These are phyloP conservation scores for Corythaeola cristata DNA, from an alignment of 2,113 vertebrate genomes.

Conservation along the genomic window DNA sequence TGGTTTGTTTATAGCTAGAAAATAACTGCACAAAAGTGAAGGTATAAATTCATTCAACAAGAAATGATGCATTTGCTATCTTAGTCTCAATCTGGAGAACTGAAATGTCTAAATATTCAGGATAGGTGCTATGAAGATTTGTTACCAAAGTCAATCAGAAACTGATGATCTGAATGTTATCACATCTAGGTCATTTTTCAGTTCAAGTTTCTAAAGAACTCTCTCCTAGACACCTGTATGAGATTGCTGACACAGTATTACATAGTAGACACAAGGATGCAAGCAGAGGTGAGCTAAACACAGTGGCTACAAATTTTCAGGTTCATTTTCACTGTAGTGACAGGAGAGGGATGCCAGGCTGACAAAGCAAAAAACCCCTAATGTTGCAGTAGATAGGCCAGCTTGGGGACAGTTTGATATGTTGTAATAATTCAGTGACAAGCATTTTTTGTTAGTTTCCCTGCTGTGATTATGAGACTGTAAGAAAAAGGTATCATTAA, in stretches of 20 bases:
- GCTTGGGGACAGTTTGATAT: not conserved
- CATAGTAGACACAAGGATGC: not conserved
- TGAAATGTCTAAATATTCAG: not conserved
- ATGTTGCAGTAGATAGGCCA: not conserved
- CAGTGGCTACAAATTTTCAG: not conserved
- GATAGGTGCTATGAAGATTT: not conserved
- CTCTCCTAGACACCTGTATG: not conserved
- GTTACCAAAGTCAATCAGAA: not conserved
- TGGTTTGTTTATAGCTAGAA: not conserved
- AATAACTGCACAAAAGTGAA: not conserved
- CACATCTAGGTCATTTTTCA: not conserved
- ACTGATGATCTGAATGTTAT: not conserved
- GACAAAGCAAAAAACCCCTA: not conserved
- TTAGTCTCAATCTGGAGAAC: not conserved
- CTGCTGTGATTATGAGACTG: not conserved
- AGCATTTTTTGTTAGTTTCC: not conserved
- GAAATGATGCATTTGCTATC: not conserved
- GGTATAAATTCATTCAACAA: not conserved
- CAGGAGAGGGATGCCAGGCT: not conserved
- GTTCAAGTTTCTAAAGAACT: not conserved
- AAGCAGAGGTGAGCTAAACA: not conserved
- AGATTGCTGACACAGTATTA: not conserved
- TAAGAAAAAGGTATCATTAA: not conserved
- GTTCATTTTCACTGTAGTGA: not conserved
- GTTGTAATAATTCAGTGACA: not conserved